Evolutionary conservation across 2,797 vertebrate genomes (phyloP), one percentile per base, ranked within the genome.

Genomic region (Jordanella pulchra): DNA sequence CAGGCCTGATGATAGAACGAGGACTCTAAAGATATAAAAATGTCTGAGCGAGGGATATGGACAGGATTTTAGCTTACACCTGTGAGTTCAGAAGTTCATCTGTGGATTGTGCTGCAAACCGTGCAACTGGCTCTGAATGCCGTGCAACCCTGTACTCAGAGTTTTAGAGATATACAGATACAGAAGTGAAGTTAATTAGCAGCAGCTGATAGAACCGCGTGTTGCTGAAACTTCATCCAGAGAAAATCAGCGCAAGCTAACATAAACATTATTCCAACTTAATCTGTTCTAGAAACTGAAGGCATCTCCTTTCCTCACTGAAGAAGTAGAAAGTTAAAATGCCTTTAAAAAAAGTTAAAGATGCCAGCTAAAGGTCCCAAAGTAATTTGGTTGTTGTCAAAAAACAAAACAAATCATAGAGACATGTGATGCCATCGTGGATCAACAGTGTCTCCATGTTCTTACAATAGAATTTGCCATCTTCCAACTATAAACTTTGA

Each of bases 41-140:
- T 77, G 80, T 11, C 53, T 17, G 15, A 23, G 69, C 11, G 56
- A 74, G 54, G 70, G 67, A 77, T 23, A 47, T 35, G 51, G 7
- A 44, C 39, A 17, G 18, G 78, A 75, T 55, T 83, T 77, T 84
- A 84, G 84, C 78, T 85, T 11, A 60, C 75, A 77, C 77, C 65
- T 78, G 86, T 54, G 25, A 89, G 89, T 81, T 88, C 87, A 87
- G 65, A 61, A 86, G 89, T 89, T 89, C 84, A 82, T 32, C 0
- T 70, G 80, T 2, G 83, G 84, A 28, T 70, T 39, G 74, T 65
- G 61, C 60, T 67, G 54, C 35, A 47, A 47, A 51, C 2, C 27
- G 64, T 76, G 73, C 2, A 53, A 76, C 66, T 72, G 75, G 65
- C 81, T 65, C 66, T 11, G 7, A 51, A 60, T 50, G 25, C 54